Evolutionary conservation across 2,888 invertebrate genomes (phyloP), one percentile per base, ranked within the genome.

Genomic region (Drosophila gaucha): DNA sequence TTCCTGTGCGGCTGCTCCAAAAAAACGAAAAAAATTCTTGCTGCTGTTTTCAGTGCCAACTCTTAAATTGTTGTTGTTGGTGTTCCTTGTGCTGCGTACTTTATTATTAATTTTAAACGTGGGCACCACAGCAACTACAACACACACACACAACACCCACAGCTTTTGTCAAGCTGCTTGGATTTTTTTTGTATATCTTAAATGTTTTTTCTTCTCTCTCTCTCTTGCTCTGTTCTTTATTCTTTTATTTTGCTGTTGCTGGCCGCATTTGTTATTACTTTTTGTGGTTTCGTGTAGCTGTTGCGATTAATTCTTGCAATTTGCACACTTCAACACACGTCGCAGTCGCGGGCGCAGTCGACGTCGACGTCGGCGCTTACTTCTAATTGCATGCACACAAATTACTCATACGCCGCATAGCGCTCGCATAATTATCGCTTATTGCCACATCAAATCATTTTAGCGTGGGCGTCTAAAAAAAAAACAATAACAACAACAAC

Each of bases 51-150:
- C 68, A 72, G 72, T 68, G 72, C 72, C 72, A 73, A 67, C 67
- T 72, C 72, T 67, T 71, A 51, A 52, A 43, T 18, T 62, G 54
- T 44, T 63, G 33, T 38, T 51, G 36, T 12, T 55, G 39, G 24
- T 71, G 38, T 24, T 59, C 43, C 22, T 38, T 47, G 57, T 56
- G 71, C 68, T 67, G 73, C 78, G 76, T 78, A 83, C 79, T 83
- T 78, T 83, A 83, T 82, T 82, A 82, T 83, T 83, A 83, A 82
- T 83, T 82, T 82, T 70, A 49, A 65, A 60, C 84, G 80, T 82
- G 80, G 80, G 80, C 84, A 35, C 44, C 41, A 35, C 39, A 35
- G 8, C 49, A 24, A 33, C 47, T n/a, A 51, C 67, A 52, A 8
- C 41, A 46, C n/a, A 30, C 8, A 46, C n/a, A 9, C 12, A 14